Percentiles rank a stretch among this genome's conserved stretches.
phyloP scores from a whole-genome alignment of 2,113 vertebrate genomes.

The Anguilla japonica region DNA sequence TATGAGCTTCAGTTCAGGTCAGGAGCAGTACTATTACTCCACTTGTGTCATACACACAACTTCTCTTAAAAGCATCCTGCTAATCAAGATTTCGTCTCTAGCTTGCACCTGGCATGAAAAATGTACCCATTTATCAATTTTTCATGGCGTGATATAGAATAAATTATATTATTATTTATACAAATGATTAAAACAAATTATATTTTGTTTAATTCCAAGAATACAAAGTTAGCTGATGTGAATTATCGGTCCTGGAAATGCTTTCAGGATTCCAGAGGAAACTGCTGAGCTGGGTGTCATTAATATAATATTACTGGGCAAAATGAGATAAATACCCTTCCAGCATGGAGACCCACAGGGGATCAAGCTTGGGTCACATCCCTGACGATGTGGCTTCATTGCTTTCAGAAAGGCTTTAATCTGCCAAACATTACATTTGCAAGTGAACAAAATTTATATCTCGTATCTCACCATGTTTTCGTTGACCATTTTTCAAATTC shows the following conservation, averaged over 20 bases:
- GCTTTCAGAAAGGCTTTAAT: constrained; percentile 49
- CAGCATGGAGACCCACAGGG: constrained; percentile 25
- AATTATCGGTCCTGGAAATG: constrained; percentile 50
- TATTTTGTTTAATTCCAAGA: constrained; percentile 39
- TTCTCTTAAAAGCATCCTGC: background rate
- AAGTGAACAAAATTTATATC: constrained; percentile 54
- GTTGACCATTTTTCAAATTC: constrained; percentile 52
- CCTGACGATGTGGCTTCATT: constrained; percentile 44
- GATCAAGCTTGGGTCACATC: constrained; percentile 38
- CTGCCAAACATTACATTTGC: constrained; percentile 61
- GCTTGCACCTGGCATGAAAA: background rate
- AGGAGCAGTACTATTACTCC: background rate
- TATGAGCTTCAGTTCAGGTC: background rate
- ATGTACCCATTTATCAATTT: background rate
- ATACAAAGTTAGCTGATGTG: constrained; percentile 46
- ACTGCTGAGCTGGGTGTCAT: constrained; percentile 41
- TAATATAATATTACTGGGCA: constrained; percentile 34
- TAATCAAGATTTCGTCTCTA: background rate
- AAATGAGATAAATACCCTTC: constrained; percentile 56
- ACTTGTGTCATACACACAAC: too few relatives aligned
- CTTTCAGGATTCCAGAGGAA: constrained; percentile 44
- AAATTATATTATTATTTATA: constrained; percentile 4
- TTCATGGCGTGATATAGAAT: background rate
- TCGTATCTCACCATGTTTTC: constrained; percentile 45
- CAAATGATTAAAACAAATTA: constrained; percentile 29